Evolutionary conservation across 2,888 invertebrate genomes (phyloP).

Genomic region (Notodonta dromedarius): DNA sequence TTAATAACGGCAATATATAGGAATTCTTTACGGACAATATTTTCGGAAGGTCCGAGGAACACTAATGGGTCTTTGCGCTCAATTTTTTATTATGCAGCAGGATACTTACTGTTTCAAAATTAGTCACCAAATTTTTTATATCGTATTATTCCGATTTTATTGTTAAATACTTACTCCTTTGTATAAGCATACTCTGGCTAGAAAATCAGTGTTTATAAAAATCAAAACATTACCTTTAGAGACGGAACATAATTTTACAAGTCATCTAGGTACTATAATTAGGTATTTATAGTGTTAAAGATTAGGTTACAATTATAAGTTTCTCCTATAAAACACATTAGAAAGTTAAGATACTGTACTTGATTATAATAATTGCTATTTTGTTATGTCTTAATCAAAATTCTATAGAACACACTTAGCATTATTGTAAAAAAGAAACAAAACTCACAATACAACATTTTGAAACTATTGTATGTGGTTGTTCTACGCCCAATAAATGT

Average conservation of each 20-base stretch:
- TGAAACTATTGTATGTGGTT: conserved; percentile 29
- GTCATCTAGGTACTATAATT: too few relatives aligned
- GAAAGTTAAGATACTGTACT: too few relatives aligned
- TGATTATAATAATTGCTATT: too few relatives aligned
- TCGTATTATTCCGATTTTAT: neutral
- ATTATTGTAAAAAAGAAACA: conserved; percentile 2
- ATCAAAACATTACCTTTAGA: too few relatives aligned
- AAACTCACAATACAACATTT: conserved; percentile 11
- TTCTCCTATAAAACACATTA: too few relatives aligned
- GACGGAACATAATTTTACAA: too few relatives aligned
- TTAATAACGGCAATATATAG: conserved; percentile 22
- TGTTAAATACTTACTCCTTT: too few relatives aligned
- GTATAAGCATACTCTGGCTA: too few relatives aligned
- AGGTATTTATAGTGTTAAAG: too few relatives aligned
- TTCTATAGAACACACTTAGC: neutral
- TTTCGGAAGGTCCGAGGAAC: neutral
- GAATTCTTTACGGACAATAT: conserved; percentile 4
- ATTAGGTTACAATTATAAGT: too few relatives aligned
- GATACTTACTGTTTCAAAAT: neutral
- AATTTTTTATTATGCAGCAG: neutral
- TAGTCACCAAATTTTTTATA: neutral
- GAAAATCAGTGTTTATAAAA: too few relatives aligned
- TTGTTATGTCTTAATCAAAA: neutral
- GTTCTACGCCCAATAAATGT: conserved; percentile 32
- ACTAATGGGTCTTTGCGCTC: neutral